A percentile compares a stretch with the other conserved stretches of the same genome.
These are phyloP conservation scores for Batillaria attramentaria DNA, from an alignment of 1,140 invertebrate genomes.

Conservation along the genomic window DNA sequence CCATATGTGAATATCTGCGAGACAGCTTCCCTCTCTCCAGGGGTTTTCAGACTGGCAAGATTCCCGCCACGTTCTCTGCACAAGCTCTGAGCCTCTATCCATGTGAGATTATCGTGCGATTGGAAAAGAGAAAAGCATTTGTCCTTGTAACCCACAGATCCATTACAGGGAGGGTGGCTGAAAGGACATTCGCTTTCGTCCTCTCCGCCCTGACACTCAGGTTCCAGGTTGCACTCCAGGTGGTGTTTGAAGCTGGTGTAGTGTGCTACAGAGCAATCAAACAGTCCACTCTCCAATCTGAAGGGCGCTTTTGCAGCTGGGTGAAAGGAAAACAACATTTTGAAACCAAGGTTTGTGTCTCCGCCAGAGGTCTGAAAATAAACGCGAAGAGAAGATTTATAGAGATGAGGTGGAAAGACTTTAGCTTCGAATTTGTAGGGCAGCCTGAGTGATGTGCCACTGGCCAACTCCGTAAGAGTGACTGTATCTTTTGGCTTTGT, in stretches of 20 bases:
- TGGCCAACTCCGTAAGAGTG: neutral
- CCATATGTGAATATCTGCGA: neutral
- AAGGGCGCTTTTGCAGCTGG: neutral
- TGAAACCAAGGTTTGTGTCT: neutral
- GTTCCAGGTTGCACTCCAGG: neutral
- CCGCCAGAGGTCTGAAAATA: neutral
- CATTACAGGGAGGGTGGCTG: neutral
- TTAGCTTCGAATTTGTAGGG: too few species aligned
- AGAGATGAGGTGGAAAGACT: neutral
- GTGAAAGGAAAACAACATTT: neutral
- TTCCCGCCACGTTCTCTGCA: neutral
- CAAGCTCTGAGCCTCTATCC: neutral
- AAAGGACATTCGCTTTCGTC: slow-evolving; percentile 6
- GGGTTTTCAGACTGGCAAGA: neutral
- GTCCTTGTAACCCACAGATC: neutral
- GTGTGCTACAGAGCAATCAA: neutral
- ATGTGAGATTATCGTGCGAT: neutral
- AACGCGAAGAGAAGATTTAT: neutral
- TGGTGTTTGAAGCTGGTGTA: neutral
- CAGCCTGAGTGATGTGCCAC: neutral
- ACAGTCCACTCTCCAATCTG: neutral
- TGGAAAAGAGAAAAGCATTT: neutral
- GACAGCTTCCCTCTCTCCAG: neutral
- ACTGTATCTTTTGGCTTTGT: neutral
- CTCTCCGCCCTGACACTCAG: neutral